Conservation (phyloP, 2,113 vertebrate genomes). For the Phalacrocorax carbo region DNA sequence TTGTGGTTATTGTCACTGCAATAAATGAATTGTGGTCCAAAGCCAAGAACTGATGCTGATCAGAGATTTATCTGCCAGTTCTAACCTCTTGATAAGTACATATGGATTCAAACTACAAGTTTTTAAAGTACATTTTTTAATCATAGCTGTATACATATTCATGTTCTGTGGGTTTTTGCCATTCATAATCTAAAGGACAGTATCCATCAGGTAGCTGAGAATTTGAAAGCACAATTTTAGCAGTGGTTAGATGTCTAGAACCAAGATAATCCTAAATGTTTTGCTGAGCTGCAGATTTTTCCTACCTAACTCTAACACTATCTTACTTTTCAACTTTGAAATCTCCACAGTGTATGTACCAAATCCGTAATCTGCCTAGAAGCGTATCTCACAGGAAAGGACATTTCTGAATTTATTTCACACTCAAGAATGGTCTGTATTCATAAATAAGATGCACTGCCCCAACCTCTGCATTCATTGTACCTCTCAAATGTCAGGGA, state of each 20-base stretch:
- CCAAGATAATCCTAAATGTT: neutral
- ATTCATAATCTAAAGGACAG: neutral
- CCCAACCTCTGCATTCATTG: neutral
- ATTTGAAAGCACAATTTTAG: neutral
- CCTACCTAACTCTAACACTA: neutral
- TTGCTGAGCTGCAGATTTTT: neutral
- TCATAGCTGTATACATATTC: neutral
- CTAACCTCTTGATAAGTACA: neutral
- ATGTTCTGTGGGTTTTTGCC: neutral
- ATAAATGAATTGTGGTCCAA: neutral
- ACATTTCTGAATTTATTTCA: neutral
- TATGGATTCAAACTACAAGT: neutral
- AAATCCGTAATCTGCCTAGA: neutral
- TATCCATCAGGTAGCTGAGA: neutral
- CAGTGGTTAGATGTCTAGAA: neutral
- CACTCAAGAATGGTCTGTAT: neutral
- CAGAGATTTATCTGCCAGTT: neutral
- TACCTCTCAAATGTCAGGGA: neutral
- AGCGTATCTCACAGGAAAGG: neutral
- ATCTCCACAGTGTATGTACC: neutral
- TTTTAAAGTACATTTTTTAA: neutral
- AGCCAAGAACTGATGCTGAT: neutral
- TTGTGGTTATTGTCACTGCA: neutral
- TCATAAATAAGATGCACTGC: neutral
- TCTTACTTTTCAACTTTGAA: neutral